Evolutionary conservation across 1,140 invertebrate genomes (phyloP).

Genomic region (Dreissena polymorpha): DNA sequence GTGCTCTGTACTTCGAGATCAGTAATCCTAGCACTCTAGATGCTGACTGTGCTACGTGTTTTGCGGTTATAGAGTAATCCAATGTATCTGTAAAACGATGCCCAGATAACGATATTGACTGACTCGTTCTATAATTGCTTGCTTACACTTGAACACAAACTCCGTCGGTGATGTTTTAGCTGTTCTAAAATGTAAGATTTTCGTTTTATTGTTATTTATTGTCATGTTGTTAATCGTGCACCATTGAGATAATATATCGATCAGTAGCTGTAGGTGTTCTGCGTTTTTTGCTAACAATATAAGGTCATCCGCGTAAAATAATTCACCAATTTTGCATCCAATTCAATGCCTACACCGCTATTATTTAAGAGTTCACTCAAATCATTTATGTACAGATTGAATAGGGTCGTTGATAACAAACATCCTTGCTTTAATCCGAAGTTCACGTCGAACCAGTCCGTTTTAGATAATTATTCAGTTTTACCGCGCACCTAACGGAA

Average conservation of each 20-base stretch:
- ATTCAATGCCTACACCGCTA: neutral
- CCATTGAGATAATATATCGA: neutral
- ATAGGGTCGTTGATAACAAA: slow-evolving; percentile 16
- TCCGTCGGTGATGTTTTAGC: neutral
- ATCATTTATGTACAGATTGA: slow-evolving; percentile 12
- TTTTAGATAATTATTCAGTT: slow-evolving; percentile 12
- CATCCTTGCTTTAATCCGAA: slow-evolving; percentile 22
- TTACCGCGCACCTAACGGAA: slow-evolving; percentile 14
- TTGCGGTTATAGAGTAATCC: neutral
- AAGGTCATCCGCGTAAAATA: slow-evolving; percentile 5
- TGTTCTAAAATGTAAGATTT: neutral
- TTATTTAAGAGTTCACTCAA: slow-evolving; percentile 9
- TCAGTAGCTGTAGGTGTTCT: neutral
- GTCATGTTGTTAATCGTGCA: slow-evolving; percentile 1
- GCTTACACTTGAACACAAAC: neutral
- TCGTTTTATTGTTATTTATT: neutral
- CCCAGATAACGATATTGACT: slow-evolving; percentile 4
- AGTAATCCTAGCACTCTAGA: slow-evolving; percentile 4
- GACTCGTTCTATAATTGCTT: neutral
- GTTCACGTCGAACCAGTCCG: slow-evolving; percentile 23
- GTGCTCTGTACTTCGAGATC: slow-evolving; percentile 5
- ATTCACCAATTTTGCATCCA: neutral
- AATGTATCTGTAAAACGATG: neutral
- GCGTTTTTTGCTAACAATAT: neutral
- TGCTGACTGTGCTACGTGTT: neutral